A percentile compares a stretch with the other conserved stretches of the same genome.
These are phyloP conservation scores for Bombyx mandarina DNA, from an alignment of 1,140 invertebrate species.

Conservation along the genomic window DNA sequence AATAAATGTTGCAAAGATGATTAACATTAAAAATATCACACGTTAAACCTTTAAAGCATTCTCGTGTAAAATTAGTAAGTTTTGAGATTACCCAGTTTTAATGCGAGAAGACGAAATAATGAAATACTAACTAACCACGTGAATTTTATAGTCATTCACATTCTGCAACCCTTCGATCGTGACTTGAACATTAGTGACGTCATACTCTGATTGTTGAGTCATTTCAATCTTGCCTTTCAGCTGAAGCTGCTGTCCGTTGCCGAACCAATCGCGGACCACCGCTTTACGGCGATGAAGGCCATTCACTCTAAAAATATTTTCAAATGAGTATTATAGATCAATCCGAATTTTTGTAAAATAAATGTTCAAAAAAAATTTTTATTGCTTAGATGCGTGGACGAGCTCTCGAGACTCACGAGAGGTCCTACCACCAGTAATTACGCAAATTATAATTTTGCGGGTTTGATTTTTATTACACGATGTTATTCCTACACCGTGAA, in stretches of 20 bases:
- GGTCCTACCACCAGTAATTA: too few relatives aligned
- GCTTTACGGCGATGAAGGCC: slow-evolving; percentile 85
- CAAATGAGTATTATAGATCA: slow-evolving; percentile 14
- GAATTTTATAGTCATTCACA: slow-evolving; percentile 84
- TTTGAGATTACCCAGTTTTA: too few relatives aligned
- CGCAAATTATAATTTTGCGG: too few relatives aligned
- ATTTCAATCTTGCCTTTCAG: slow-evolving; percentile 85
- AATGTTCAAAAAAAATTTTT: too few relatives aligned
- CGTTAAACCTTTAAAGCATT: too few relatives aligned
- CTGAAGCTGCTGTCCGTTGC: slow-evolving; percentile 77
- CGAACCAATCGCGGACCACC: slow-evolving; percentile 89
- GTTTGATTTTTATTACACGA: too few relatives aligned
- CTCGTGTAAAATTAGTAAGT: too few relatives aligned
- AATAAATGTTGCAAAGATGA: not conserved
- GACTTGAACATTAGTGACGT: slow-evolving; percentile 84
- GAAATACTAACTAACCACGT: slow-evolving; percentile 74
- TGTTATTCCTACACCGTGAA: too few relatives aligned
- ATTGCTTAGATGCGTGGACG: too few relatives aligned
- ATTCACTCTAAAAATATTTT: slow-evolving; percentile 73
- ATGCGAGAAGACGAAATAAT: not conserved
- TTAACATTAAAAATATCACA: too few relatives aligned
- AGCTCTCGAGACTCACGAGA: too few relatives aligned
- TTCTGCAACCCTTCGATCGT: slow-evolving; percentile 81
- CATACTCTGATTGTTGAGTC: slow-evolving; percentile 87
- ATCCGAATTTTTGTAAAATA: too few relatives aligned